Evolutionary conservation across 2,113 vertebrate genomes (phyloP).

Genomic region (Myxocyprinus asiaticus): DNA sequence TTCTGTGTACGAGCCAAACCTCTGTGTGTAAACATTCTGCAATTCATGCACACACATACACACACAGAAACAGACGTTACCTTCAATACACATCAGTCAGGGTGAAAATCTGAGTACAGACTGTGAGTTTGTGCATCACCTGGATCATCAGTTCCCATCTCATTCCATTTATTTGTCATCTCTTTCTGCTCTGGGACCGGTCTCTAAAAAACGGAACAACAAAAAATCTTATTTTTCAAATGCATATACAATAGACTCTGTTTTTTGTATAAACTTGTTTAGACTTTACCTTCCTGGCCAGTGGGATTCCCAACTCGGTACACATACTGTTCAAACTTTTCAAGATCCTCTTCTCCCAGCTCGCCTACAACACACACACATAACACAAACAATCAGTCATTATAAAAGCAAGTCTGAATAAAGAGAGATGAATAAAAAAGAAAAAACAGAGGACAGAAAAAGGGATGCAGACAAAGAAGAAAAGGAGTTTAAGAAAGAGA

Average conservation of each 20-base stretch:
- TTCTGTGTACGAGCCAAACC: conserved; percentile 38
- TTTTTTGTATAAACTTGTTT: too few relatives aligned
- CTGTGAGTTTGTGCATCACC: conserved; percentile 71
- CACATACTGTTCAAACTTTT: conserved; percentile 99
- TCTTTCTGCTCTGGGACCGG: conserved; percentile 89
- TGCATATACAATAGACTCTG: background rate
- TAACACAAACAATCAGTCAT: conserved; percentile 47
- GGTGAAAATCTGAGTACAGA: conserved; percentile 20
- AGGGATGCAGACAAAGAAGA: too few relatives aligned
- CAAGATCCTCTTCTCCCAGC: conserved; percentile 94
- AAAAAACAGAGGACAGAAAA: too few relatives aligned
- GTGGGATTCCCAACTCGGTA: conserved; percentile 87
- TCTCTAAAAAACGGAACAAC: conserved; percentile 75
- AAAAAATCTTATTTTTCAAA: conserved; percentile 1
- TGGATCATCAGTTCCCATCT: conserved; percentile 98
- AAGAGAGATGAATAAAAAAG: too few relatives aligned
- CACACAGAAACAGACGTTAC: background rate
- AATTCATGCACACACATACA: background rate
- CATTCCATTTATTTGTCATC: conserved; percentile 94
- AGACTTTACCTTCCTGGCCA: conserved; percentile 85
- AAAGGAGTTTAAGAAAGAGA: too few relatives aligned
- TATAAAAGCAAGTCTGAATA: background rate
- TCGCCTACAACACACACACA: conserved; percentile 76
- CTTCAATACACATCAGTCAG: background rate
- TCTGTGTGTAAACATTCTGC: conserved; percentile 19